Evolutionary conservation across 1,140 invertebrate genomes (phyloP).

Genomic region (Caerostris extrusa): DNA sequence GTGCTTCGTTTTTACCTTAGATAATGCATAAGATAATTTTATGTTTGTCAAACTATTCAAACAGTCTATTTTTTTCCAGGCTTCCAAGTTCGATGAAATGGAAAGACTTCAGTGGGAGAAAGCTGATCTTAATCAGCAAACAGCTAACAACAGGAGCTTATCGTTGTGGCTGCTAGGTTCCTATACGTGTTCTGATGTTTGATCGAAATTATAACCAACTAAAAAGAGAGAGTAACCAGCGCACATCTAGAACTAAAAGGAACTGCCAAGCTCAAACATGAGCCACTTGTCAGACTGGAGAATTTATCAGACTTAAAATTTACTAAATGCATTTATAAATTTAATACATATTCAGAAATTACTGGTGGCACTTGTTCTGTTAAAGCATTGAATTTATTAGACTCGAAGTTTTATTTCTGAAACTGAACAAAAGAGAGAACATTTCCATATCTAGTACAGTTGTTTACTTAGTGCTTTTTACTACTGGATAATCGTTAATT

Average conservation of each 20-base stretch:
- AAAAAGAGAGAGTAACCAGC: constrained; percentile 40
- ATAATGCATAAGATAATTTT: not conserved
- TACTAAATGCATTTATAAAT: constrained; percentile 50
- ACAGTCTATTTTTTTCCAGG: constrained; percentile 48
- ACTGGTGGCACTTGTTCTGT: constrained; percentile 33
- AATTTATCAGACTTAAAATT: constrained; percentile 23
- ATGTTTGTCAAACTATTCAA: not conserved
- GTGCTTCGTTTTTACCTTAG: not conserved
- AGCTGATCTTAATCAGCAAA: constrained; percentile 74
- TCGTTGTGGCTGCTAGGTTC: constrained; percentile 74
- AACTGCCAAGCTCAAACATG: constrained; percentile 32
- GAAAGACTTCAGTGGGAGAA: constrained; percentile 78
- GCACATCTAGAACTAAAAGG: constrained; percentile 62
- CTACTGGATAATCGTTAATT: not conserved
- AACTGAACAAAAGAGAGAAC: not conserved
- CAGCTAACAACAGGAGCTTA: constrained; percentile 65
- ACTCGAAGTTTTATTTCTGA: not conserved
- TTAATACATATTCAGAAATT: constrained; percentile 47
- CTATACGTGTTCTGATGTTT: constrained; percentile 6
- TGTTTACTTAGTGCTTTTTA: not conserved
- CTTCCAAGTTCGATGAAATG: constrained; percentile 78
- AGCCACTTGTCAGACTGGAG: constrained; percentile 20
- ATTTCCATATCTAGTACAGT: constrained; percentile 9
- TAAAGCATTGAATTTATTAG: constrained; percentile 2
- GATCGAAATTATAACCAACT: not conserved